phyloP scores from a whole-genome alignment of 2,888 invertebrate genomes.

The Lithophane leautieri region DNA sequence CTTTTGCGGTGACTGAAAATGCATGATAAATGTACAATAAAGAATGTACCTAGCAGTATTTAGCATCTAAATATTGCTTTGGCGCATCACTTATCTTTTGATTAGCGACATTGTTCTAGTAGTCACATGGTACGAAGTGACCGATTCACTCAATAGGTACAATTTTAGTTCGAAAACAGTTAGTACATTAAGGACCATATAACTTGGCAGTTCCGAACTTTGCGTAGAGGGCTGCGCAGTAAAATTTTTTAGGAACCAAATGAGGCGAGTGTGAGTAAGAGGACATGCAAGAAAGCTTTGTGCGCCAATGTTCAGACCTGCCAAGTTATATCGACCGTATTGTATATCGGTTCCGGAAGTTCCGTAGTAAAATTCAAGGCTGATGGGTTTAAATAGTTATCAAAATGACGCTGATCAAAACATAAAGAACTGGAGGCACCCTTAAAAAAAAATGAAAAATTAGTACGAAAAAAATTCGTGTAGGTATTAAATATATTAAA shows the following conservation, averaged over 20 bases:
- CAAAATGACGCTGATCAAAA: constrained; percentile 41
- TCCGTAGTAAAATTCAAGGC: constrained; percentile 1
- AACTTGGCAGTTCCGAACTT: too few species aligned
- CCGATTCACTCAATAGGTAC: not conserved
- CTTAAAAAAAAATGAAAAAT: constrained; percentile 15
- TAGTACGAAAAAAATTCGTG: constrained; percentile 34
- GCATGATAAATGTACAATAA: constrained; percentile 47
- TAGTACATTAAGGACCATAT: too few species aligned
- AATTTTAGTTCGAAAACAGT: not conserved
- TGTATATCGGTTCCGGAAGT: constrained; percentile 13
- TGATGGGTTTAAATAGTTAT: not conserved
- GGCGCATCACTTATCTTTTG: constrained; percentile 36
- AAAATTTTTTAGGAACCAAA: too few species aligned
- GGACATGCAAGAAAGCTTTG: too few species aligned
- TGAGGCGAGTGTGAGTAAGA: too few species aligned
- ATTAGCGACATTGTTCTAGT: constrained; percentile 25
- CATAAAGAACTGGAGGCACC: constrained; percentile 9
- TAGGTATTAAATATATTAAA: constrained; percentile 49
- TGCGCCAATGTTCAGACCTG: too few species aligned
- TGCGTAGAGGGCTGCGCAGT: too few species aligned
- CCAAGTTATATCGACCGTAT: too few species aligned
- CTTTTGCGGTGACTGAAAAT: constrained; percentile 49
- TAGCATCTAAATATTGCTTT: constrained; percentile 43
- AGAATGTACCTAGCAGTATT: constrained; percentile 39
- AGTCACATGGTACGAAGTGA: not conserved